Evolutionary conservation across 2,888 invertebrate genomes (phyloP), one percentile per base, ranked within the genome.

Genomic region (Pachycephus smyrnensis): DNA sequence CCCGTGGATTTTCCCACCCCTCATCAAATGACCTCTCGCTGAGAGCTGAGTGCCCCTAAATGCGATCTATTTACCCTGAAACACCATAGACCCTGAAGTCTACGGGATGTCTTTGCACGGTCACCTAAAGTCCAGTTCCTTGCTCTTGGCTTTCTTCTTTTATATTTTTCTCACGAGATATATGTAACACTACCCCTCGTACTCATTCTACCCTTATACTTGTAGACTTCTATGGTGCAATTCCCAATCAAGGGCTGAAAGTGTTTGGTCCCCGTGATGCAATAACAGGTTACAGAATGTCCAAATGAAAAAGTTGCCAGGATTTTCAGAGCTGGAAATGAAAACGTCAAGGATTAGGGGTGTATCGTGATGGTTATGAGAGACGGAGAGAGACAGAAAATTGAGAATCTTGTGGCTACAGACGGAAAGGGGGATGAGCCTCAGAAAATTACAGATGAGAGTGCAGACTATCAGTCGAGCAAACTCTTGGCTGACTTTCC

Each of bases 31-130:
- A 84, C 84, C 86, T 81, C 89, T 86, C 83, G 86, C 89, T 87
- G 89, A 77, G 90, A 84, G 85, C 82, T 89, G 90, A 90, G 89
- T 90, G 89, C 88, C 86, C 84, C 85, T 86, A 87, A 88, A 87
- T 85, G 85, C 87, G 86, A 86, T 86, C 86, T 88, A 88, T 88
- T 88, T 87, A 86, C 86, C 79, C 80, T 81, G 84, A 85, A 85
- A 85, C 85, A 84, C 55, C 55, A 23, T 55, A 3, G 55, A 55
- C 6, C 55, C 55, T 9, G 23, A 9, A 55, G 55, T 84, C 84
- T 82, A 82, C 83, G 78, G 84, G 82, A 79, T 80, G 76, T 79
- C 79, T 76, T 23, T 23, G 55, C 55, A 55, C 55, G 55, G 55
- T 55, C 23, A 55, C 55, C 55, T 23, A 55, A 55, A 55, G 55